Evolutionary conservation across 2,797 vertebrate genomes (phyloP).

Genomic region (Phaenicophaeus curvirostris): DNA sequence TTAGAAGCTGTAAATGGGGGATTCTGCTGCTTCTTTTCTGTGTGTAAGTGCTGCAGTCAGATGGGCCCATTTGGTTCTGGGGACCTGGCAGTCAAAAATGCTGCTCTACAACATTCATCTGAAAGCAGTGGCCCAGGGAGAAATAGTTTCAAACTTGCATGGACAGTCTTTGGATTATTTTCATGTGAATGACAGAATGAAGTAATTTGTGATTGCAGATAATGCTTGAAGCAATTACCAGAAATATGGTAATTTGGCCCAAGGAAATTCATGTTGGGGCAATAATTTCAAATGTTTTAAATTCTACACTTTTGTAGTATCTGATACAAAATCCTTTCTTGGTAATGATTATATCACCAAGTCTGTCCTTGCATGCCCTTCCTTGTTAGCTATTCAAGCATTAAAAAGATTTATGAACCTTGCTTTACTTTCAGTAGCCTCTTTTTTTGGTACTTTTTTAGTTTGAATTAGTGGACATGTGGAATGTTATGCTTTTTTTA

Average conservation of each 20-base stretch:
- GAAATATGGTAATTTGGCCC: constrained; percentile 56
- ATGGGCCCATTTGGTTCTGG: background rate
- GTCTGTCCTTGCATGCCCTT: constrained; percentile 61
- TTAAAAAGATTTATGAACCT: constrained; percentile 46
- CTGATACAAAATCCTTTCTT: constrained; percentile 61
- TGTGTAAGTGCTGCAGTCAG: accelerated
- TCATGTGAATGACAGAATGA: constrained; percentile 36
- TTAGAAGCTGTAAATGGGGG: background rate
- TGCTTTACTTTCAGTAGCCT: background rate
- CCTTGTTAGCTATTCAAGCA: constrained; percentile 41
- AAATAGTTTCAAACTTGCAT: constrained; percentile 15
- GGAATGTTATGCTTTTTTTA: background rate
- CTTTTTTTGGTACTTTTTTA: background rate
- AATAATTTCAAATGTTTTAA: constrained; percentile 52
- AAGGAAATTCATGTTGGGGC: constrained; percentile 56
- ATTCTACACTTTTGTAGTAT: constrained; percentile 41
- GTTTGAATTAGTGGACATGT: background rate
- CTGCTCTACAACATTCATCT: background rate
- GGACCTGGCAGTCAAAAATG: background rate
- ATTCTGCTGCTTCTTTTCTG: background rate
- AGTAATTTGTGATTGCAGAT: constrained; percentile 56
- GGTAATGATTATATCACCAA: constrained; percentile 43
- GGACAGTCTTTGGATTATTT: constrained; percentile 39
- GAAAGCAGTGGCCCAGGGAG: background rate
- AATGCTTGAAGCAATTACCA: constrained; percentile 52